phyloP scores from a whole-genome alignment of 1,140 invertebrate genomes.

The Sycophila sp. region DNA sequence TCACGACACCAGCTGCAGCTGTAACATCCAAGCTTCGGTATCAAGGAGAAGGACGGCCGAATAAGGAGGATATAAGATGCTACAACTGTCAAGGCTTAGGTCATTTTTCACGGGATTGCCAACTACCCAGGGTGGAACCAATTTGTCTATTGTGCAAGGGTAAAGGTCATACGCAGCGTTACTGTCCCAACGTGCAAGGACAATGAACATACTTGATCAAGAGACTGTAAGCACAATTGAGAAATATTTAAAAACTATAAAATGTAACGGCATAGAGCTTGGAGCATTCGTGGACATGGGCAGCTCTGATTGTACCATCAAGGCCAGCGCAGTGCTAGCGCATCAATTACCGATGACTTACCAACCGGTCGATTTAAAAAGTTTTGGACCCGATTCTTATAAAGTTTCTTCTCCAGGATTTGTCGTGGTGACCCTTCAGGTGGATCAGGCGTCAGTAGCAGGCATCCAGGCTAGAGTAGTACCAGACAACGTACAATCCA shows the following conservation, averaged over 20 bases:
- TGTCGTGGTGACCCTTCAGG: background rate
- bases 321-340: background rate
- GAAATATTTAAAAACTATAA: background rate
- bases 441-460: background rate
- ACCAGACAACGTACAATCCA: background rate
- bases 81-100: background rate
- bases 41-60: background rate
- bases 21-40: background rate
- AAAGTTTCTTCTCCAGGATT: background rate
- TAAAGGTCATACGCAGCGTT: no score
- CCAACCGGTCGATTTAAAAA: background rate
- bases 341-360: background rate
- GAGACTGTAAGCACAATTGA: no score
- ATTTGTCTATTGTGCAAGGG: no score
- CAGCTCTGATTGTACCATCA: background rate
- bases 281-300: background rate
- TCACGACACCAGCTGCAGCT: background rate
- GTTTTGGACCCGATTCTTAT: slow-evolving; percentile 9
- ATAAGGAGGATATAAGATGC: background rate
- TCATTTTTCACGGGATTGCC: background rate
- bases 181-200: no score
- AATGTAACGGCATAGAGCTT: background rate
- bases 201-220: no score
- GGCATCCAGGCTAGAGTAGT: background rate
- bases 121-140: no score